Evolutionary conservation across 1,140 invertebrate genomes (phyloP), one percentile per base, ranked within the genome.

Genomic region (Ganaspis sp.): DNA sequence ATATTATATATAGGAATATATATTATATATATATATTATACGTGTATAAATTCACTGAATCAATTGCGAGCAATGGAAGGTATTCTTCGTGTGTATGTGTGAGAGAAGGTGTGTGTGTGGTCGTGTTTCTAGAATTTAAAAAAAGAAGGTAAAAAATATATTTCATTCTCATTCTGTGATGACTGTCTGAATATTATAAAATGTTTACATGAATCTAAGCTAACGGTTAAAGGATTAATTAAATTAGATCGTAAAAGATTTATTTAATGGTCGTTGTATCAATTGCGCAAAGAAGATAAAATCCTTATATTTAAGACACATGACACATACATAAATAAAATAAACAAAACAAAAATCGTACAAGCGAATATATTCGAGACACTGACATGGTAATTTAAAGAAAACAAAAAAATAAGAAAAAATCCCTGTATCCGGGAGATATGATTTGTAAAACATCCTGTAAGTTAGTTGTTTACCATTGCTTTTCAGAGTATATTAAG

Each of bases 151-250:
- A 75, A 70, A 69, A 82, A 75, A 74, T 40, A 86, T 87, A 87
- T 88, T 88, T 88, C 84, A 88, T 88, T 89, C 86, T 88, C 81
- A 88, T 88, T 87, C 86, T 88, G 88, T 89, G 88, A 89, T 88
- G 88, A 88, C 81, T 89, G 85, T 87, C 81, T 84, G 87, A 85
- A 85, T 87, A 85, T 64, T 64, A 64, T 64, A 64, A 83, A 81
- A 84, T 79, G 80, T 87, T 87, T 83, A 83, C 85, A 81, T 84
- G 72, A 84, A 81, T 80, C 80, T 84, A 87, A 75, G 76, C 81
- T 85, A 83, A 81, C 49, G 79, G 77, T 82, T 84, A 82, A 84
- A 85, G 70, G 40, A 71, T 83, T 79, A 76, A 87, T 84, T 81
- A 71, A 83, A 81, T 77, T 84, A 85, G 84, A 26, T 58, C 78